Conservation (phyloP, 2,113 vertebrate species). For the Heterotilapia buettikoferi region DNA sequence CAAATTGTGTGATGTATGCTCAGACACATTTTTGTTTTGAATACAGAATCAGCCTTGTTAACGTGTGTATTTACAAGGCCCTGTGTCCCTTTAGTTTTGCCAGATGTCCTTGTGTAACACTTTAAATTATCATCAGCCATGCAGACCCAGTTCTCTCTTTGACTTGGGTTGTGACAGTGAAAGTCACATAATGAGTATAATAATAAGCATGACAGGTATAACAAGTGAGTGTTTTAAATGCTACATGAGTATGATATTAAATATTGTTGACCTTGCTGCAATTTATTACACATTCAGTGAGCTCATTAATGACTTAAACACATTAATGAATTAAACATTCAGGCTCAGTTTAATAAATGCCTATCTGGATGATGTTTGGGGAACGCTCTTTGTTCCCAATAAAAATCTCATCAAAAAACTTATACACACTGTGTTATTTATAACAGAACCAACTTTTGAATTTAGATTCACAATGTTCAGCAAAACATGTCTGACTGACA, state of each 20-base stretch:
- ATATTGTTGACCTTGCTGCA: not conserved
- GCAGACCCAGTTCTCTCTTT: not conserved
- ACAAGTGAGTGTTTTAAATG: not conserved
- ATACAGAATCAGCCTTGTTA: not conserved
- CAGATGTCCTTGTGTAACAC: not conserved
- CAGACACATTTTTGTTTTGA: not conserved
- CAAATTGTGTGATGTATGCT: not conserved
- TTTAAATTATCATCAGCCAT: not conserved
- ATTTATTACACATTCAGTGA: not conserved
- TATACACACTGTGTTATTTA: not conserved
- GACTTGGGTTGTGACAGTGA: not conserved
- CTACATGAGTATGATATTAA: not conserved
- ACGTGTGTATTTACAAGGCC: not conserved
- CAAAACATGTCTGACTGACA: not conserved
- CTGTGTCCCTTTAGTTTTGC: not conserved
- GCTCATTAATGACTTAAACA: not conserved
- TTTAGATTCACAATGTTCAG: not conserved
- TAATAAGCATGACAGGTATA: not conserved
- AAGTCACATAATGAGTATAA: not conserved
- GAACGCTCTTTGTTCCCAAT: not conserved
- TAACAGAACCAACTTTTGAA: not conserved
- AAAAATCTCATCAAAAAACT: not conserved
- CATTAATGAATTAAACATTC: not conserved
- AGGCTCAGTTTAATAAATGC: not conserved
- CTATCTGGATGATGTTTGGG: not conserved